These are phyloP conservation scores for Lasioglossum leucozonium DNA, from an alignment of 2,888 invertebrate genomes.

Conservation along the genomic window DNA sequence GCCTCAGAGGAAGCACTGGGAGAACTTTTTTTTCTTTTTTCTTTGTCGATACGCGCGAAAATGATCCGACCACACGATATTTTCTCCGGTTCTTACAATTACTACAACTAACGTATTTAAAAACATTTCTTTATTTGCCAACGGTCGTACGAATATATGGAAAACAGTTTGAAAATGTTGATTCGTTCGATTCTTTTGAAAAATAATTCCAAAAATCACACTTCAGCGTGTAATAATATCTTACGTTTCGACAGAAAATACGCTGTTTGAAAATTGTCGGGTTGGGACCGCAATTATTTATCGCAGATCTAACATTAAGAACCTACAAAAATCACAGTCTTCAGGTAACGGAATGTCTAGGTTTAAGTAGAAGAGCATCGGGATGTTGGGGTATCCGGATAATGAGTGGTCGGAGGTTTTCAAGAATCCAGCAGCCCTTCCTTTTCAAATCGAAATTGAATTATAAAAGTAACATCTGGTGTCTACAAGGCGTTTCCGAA, in stretches of 20 bases:
- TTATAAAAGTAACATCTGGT: conserved; percentile 5
- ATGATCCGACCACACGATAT: not conserved
- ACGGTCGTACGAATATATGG: not conserved
- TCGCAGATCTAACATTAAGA: not conserved
- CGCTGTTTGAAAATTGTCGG: not conserved
- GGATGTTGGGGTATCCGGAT: not conserved
- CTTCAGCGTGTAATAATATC: not conserved
- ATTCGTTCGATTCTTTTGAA: not conserved
- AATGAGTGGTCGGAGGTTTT: not conserved
- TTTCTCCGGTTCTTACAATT: not conserved
- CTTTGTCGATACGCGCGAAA: not conserved
- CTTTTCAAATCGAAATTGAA: conserved; percentile 6
- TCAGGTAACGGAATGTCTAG: not conserved
- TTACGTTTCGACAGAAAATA: not conserved
- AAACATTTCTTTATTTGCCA: not conserved
- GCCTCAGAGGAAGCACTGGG: not conserved
- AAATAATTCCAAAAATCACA: not conserved
- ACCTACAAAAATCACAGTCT: not conserved
- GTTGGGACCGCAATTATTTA: not conserved
- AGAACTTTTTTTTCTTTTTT: not conserved
- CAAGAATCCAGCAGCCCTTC: not conserved
- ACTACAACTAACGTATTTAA: not conserved
- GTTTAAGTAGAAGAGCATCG: not conserved
- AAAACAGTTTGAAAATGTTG: not conserved
- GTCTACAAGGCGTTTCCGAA: not conserved